phyloP scores from a whole-genome alignment of 2,888 invertebrate species.

The Andricus curvator region DNA sequence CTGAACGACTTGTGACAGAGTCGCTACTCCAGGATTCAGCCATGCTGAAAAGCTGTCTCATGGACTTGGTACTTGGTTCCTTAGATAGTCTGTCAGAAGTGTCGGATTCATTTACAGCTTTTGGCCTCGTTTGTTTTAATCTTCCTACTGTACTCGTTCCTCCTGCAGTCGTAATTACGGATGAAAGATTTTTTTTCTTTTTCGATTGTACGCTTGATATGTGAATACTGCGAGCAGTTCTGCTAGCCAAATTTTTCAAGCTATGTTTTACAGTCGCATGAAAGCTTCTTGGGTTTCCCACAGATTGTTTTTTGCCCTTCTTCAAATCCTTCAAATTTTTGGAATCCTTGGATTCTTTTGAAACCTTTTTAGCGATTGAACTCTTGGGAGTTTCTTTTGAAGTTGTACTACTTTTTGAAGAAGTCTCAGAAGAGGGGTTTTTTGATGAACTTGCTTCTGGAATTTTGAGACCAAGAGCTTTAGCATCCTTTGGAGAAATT shows the following conservation, averaged over 20 bases:
- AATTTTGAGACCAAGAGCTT: conserved; percentile 47
- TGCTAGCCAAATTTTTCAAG: conserved; percentile 55
- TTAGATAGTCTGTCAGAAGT: conserved; percentile 49
- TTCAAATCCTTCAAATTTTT: conserved; percentile 42
- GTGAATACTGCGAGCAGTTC: conserved; percentile 33
- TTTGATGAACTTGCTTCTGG: conserved; percentile 38
- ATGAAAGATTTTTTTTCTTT: not conserved
- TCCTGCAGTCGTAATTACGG: conserved; percentile 31
- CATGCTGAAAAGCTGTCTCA: conserved; percentile 66
- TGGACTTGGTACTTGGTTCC: conserved; percentile 58
- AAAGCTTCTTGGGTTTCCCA: conserved; percentile 52
- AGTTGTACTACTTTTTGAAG: conserved; percentile 15
- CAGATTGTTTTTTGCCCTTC: conserved; percentile 36
- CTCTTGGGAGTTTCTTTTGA: conserved; percentile 13
- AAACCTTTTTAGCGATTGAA: conserved; percentile 1
- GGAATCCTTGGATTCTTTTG: not conserved
- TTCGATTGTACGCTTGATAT: not conserved
- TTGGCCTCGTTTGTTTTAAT: conserved; percentile 3
- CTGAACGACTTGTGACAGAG: conserved; percentile 65
- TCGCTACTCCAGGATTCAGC: conserved; percentile 68
- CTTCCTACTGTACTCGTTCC: not conserved
- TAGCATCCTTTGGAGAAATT: conserved; percentile 47
- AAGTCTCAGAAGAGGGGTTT: conserved; percentile 5
- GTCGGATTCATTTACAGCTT: conserved; percentile 30
- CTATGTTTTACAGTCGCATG: conserved; percentile 59